These are phyloP conservation scores for Ricordea florida DNA, from an alignment of 92 coral and sea anemone species.

Conservation along the genomic window DNA sequence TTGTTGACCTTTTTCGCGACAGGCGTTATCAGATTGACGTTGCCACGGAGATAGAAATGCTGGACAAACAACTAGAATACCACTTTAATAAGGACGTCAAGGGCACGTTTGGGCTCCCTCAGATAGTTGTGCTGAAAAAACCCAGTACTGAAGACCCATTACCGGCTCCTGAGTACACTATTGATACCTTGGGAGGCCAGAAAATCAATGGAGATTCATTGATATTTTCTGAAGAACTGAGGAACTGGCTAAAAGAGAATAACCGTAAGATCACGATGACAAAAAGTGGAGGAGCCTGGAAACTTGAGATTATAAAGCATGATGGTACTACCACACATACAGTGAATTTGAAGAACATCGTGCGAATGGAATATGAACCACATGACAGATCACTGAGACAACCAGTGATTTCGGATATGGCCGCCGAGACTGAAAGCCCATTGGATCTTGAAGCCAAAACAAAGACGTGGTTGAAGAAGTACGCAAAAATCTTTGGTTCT, in stretches of 20 bases:
- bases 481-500: too few relatives aligned
- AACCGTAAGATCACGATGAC: neutral
- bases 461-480: too few relatives aligned
- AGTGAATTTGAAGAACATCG: neutral
- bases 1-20: neutral
- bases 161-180: neutral
- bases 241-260: neutral
- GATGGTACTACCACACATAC: neutral
- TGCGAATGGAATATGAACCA: conserved; percentile 1
- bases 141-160: neutral
- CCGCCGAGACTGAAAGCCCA: neutral
- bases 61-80: neutral
- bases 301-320: neutral
- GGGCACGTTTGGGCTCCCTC: neutral
- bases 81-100: neutral
- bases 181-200: neutral
- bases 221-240: neutral
- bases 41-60: neutral
- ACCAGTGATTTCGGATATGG: neutral
- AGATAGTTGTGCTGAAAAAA: neutral
- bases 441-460: neutral
- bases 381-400: neutral
- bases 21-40: neutral
- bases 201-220: neutral
- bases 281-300: neutral